phyloP scores from a whole-genome alignment of 2,888 invertebrate genomes.

The Ormyrus nitidulus region DNA sequence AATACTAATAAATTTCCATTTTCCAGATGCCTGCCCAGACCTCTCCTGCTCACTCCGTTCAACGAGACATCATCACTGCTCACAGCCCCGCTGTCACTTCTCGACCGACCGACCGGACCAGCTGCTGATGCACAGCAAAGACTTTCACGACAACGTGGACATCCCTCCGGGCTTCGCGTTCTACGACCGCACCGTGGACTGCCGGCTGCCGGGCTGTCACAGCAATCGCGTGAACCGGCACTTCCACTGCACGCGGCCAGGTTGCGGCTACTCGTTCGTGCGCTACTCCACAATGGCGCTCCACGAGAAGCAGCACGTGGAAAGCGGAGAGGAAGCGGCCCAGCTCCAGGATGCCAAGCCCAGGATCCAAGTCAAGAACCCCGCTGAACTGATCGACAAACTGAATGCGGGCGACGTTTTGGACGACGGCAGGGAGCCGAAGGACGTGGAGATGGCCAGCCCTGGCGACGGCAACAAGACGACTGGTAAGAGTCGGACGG shows the following conservation, averaged over 20 bases:
- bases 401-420: conserved; percentile 62
- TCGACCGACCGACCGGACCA: conserved; percentile 87
- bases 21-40: conserved; percentile 81
- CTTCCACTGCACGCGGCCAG: conserved; percentile 85
- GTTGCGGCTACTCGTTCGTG: conserved; percentile 85
- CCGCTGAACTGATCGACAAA: conserved; percentile 72
- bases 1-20: neutral
- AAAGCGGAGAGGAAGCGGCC: neutral
- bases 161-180: conserved; percentile 91
- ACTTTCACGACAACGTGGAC: conserved; percentile 89
- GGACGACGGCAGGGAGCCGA: conserved; percentile 57
- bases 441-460: conserved; percentile 67
- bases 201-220: conserved; percentile 81
- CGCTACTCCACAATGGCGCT: conserved; percentile 85
- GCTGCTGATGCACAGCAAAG: conserved; percentile 88
- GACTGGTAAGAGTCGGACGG: conserved; percentile 64
- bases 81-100: conserved; percentile 87
- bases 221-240: conserved; percentile 85
- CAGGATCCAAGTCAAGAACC: conserved; percentile 72
- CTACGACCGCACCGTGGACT: conserved; percentile 85
- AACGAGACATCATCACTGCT: conserved; percentile 90
- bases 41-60: conserved; percentile 83
- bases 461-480: conserved; percentile 69
- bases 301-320: conserved; percentile 82
- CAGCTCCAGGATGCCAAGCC: conserved; percentile 68